Evolutionary conservation across 2,888 invertebrate species (phyloP), one percentile per base, ranked within the genome.

Genomic region (Agrypnus murinus): DNA sequence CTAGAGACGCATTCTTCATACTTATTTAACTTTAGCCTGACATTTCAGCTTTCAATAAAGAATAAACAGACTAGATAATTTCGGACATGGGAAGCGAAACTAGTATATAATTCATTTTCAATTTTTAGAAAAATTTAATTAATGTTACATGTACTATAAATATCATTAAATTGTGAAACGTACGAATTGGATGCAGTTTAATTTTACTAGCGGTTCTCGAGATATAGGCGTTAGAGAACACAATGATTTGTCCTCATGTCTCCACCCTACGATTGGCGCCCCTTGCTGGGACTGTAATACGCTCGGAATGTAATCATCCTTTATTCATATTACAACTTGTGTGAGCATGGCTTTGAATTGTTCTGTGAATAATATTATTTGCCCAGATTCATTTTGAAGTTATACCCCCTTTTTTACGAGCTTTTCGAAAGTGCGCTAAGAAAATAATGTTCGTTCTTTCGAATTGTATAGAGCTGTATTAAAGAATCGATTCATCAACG

Each of bases 241-340:
- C 53, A 65, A 73, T 83, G 82, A 83, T 81, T 82, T 83, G 82
- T 83, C 78, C 78, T 74, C 67, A 55, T 65, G 68, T 76, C 77
- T 75, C 79, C 83, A 78, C 83, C 83, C 79, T 63, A 74, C 80
- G 78, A 82, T 82, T 81, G 81, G 78, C 68, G 73, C 80, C 81
- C 77, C 83, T 81, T 75, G 77, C 77, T 62, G 82, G 68, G 80
- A 77, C 71, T 74, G 77, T 80, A 81, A 81, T 82, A 80, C 77
- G 78, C 76, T 76, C 77, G 75, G 78, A 81, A 80, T 80, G 82
- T 80, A 83, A 83, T 83, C 83, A 82, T 79, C 81, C 82, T 83
- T 83, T 82, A 81, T 82, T 79, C 79, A 80, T 77, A 82, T 82
- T 82, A 82, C 79, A 76, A 77, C 69, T 70, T 70, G 70, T 70